Base-by-base conservation (phyloP, 2,797 vertebrate genomes). In the Phalanger gymnotis region DNA sequence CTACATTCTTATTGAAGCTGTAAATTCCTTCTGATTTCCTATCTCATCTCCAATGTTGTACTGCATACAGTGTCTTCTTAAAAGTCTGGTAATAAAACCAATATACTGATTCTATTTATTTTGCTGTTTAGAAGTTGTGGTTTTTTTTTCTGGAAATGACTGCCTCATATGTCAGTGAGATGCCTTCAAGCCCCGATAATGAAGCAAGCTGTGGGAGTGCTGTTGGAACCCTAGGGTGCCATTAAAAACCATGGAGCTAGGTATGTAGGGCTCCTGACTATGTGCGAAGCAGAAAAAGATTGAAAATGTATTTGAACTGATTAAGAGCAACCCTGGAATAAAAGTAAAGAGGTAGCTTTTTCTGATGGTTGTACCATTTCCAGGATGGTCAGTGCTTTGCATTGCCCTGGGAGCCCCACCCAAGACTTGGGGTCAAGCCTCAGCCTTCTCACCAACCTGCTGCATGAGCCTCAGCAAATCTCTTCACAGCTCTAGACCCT, bases 1-100 rank as follows among this genome's bases (percentile, higher is more conserved):
- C 31, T 61, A 40, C 31, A 90, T 95, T 95, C 94, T 58, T 53
- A 40, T 93, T 91, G 92, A 95, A 92, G 58, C 14, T 92, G 73
- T 93, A 91, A 94, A 96, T 96, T 97, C 90, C 90, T 91, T 93
- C 95, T 95, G 93, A 94, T 96, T 98, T 95, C 53, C 73, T n/a
- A 1, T 92, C 87, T 91, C 89, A 66, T 93, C 94, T 94, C 92
- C 52, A 94, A 56, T 61, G n/a, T 27, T 58, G n/a, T n/a, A 54
- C 27, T 90, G 40, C 14, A 52, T 3, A 31, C 16, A 51, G 22
- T 13, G 1, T 89, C 95, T 56, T 61, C 92, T 95, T 94, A 92
- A 93, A 90, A 94, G 92, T 53, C 73, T 92, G 94, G 53, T 94
- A 96, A 31, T 47, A 92, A 95, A 97, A 92, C 53, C 28, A 53